Percentiles rank a stretch among this genome's conserved stretches.
phyloP scores from a whole-genome alignment of 2,888 invertebrate species.

The Drosophila kambysellisi region DNA sequence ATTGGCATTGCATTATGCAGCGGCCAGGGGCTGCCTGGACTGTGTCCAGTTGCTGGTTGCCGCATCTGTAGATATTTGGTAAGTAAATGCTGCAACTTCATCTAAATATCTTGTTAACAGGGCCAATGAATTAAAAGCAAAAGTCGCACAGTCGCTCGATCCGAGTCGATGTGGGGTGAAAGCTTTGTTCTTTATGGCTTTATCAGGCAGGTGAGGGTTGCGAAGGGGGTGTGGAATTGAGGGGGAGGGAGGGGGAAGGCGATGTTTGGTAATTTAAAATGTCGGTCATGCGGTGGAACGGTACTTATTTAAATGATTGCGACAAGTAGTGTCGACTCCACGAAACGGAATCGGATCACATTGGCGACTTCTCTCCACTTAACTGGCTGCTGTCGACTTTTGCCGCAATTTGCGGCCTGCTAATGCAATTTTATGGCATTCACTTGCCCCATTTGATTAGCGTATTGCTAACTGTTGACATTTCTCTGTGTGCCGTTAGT shows the following conservation, averaged over 20 bases:
- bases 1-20: slow-evolving; percentile 94
- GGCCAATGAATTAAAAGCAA: slow-evolving; percentile 37
- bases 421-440: slow-evolving; percentile 55
- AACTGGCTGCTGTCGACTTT: slow-evolving; percentile 17
- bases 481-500: slow-evolving; percentile 25
- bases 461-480: slow-evolving; percentile 39
- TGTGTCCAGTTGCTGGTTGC: slow-evolving; percentile 93
- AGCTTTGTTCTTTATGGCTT: slow-evolving; percentile 49
- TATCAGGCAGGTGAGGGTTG: neutral
- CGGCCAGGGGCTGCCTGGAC: slow-evolving; percentile 93
- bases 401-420: slow-evolving; percentile 42
- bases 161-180: slow-evolving; percentile 46
- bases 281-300: slow-evolving; percentile 29
- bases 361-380: slow-evolving; percentile 42
- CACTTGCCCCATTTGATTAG: slow-evolving; percentile 50
- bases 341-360: slow-evolving; percentile 30
- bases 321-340: slow-evolving; percentile 31
- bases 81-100: slow-evolving; percentile 60
- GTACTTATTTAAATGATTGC: slow-evolving; percentile 53
- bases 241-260: neutral
- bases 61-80: slow-evolving; percentile 92
- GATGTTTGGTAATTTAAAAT: slow-evolving; percentile 14
- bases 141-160: slow-evolving; percentile 32
- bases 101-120: slow-evolving; percentile 1
- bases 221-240: neutral